Evolutionary conservation across 2,113 vertebrate species (phyloP), one percentile per base, ranked within the genome.

Genomic region (Rhea americana): DNA sequence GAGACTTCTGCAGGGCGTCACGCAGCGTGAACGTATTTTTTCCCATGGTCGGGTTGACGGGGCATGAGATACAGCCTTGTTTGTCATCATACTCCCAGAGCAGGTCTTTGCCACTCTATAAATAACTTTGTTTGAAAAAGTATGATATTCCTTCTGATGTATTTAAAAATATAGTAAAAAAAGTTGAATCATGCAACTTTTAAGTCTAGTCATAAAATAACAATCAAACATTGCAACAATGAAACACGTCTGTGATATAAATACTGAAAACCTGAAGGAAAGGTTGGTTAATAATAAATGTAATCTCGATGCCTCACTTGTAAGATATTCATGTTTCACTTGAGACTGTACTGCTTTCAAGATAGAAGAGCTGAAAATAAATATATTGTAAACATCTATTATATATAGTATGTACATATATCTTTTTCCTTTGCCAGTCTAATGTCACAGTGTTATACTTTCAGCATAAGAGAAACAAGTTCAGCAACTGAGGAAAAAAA

Each of bases 241-340:
- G 55, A 71, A 76, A 73, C 9, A 11, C 24, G 10, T 24, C 53
- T 72, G 73, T 89, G 79, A 59, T 82, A 22, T 93, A 89, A 93
- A 90, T 65, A 77, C 47, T 10, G 51, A 73, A 66, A 91, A 89
- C 13, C 67, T 73, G 63, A 55, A 80, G 67, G 85, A 91, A 59
- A 81, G 30, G 32, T 19, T 91, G 65, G 32, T 95, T 71, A 92
- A 93, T 94, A 95, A 91, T 91, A 56, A 80, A 94, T 56, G 11
- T 68, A 71, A 71, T 81, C 28, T 91, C 75, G 51, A 61, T 56
- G 14, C 72, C 87, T 87, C 78, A 19, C 78, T 91, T 73, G 59
- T 81, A 45, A 71, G 72, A n/a, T 63, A 59, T 56, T 87, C 5
- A 5, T 65, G 56, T 90, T 83, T 85, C 76, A 72, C 75, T 91